These are phyloP conservation scores for Trichonephila inaurata DNA, from an alignment of 1,140 invertebrate species.

Conservation along the genomic window DNA sequence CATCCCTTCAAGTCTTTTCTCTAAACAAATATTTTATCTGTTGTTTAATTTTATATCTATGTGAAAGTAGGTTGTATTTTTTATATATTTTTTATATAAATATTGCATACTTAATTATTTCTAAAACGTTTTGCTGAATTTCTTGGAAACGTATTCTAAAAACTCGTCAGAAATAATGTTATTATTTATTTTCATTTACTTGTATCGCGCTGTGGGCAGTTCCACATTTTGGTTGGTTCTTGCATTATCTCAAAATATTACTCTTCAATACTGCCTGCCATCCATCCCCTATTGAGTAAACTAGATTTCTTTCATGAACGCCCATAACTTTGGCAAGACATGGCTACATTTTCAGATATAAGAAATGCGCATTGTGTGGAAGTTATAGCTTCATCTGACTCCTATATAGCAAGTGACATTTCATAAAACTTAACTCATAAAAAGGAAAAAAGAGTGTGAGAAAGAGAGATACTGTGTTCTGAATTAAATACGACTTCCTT, in stretches of 20 bases:
- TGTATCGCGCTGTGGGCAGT: background rate
- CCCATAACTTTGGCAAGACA: slow-evolving; percentile 6
- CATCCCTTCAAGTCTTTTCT: too few relatives aligned
- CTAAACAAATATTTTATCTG: too few relatives aligned
- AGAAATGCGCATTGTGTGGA: slow-evolving; percentile 1
- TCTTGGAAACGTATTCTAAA: too few relatives aligned
- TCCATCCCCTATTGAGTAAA: background rate
- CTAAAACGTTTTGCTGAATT: too few relatives aligned
- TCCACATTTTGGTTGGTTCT: background rate
- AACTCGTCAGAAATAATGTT: too few relatives aligned
- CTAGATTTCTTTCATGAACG: background rate
- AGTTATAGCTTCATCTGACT: slow-evolving; percentile 39
- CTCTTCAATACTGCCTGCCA: background rate
- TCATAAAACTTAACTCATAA: slow-evolving; percentile 24
- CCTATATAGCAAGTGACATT: background rate
- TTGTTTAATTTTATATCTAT: too few relatives aligned
- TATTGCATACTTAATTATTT: too few relatives aligned
- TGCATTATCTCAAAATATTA: background rate
- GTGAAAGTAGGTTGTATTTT: too few relatives aligned
- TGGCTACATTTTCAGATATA: background rate
- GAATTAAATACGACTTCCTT: slow-evolving; percentile 55
- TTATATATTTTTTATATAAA: too few relatives aligned
- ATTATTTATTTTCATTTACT: too few relatives aligned
- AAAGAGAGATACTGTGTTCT: background rate
- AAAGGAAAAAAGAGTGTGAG: background rate